phyloP scores from a whole-genome alignment of 2,113 vertebrate genomes.

The Uria aalge region DNA sequence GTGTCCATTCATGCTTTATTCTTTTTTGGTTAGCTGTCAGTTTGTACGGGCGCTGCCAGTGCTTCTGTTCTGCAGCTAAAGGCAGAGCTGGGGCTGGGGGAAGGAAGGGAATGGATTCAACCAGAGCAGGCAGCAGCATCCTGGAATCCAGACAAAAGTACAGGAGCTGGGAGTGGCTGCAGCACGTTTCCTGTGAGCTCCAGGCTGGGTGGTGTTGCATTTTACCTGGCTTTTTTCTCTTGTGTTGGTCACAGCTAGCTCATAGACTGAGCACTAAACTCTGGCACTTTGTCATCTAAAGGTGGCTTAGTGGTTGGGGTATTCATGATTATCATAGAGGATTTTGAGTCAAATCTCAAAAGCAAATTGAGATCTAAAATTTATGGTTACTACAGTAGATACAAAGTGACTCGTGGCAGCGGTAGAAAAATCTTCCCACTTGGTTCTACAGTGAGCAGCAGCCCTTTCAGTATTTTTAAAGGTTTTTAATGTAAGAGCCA shows the following conservation, averaged over 20 bases:
- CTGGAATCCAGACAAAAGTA: not conserved
- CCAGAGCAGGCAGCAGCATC: not conserved
- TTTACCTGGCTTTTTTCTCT: not conserved
- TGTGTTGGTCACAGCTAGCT: not conserved
- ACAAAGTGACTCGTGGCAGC: not conserved
- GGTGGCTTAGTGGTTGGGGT: not conserved
- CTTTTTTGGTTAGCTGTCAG: not conserved
- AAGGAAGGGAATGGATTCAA: not conserved
- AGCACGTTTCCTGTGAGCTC: not conserved
- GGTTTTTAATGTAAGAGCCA: not conserved
- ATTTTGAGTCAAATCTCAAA: not conserved
- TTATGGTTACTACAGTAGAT: not conserved
- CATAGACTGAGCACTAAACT: not conserved
- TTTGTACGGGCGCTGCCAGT: not conserved
- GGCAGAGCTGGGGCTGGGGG: not conserved
- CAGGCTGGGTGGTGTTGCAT: not conserved
- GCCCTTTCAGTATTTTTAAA: slow-evolving; percentile 10
- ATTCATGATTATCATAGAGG: not conserved
- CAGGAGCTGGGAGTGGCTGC: not conserved
- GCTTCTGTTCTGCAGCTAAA: not conserved
- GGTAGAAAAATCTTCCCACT: not conserved
- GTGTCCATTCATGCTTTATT: not conserved
- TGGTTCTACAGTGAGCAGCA: not conserved
- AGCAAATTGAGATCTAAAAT: not conserved
- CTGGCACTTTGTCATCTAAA: not conserved